Evolutionary conservation across 1,140 invertebrate genomes (phyloP).

Genomic region (Macrotrachela quadricornifera): DNA sequence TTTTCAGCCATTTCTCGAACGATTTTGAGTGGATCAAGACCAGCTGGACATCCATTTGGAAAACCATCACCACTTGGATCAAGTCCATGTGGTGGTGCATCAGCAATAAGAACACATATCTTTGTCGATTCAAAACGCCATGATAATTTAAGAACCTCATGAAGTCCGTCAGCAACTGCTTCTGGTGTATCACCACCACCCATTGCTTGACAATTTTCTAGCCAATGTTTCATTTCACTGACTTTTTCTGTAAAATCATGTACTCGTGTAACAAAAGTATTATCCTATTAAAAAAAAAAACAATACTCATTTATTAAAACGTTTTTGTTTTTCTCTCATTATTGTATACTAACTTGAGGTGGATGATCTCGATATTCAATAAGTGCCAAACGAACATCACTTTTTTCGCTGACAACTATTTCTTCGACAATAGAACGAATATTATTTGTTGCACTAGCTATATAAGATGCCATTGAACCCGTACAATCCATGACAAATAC

Average conservation of each 20-base stretch:
- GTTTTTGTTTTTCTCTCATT: too few species aligned
- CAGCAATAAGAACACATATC: slow-evolving; percentile 18
- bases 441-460: slow-evolving; percentile 14
- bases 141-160: slow-evolving; percentile 15
- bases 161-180: slow-evolving; percentile 20
- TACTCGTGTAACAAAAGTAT: slow-evolving; percentile 14
- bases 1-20: slow-evolving; percentile 16
- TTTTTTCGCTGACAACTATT: slow-evolving; percentile 16
- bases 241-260: slow-evolving; percentile 19
- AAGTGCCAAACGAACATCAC: slow-evolving; percentile 17
- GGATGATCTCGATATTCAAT: slow-evolving; percentile 22
- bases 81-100: slow-evolving; percentile 21
- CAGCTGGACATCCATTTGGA: slow-evolving; percentile 13
- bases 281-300: too few species aligned
- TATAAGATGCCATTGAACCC: slow-evolving; percentile 20
- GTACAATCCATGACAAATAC: slow-evolving; percentile 21
- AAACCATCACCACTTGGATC: slow-evolving; percentile 4
- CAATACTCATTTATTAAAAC: too few species aligned
- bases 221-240: slow-evolving; percentile 16
- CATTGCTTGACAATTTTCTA: slow-evolving; percentile 13
- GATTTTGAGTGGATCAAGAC: slow-evolving; percentile 17
- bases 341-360: too few species aligned
- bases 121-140: slow-evolving; percentile 19
- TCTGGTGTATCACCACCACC: slow-evolving; percentile 20
- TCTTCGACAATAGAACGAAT: slow-evolving; percentile 19